A percentile compares a stretch with the other conserved stretches of the same genome.
These are phyloP conservation scores for Corvus cornix DNA, from an alignment of 2,113 vertebrate species.

Conservation along the genomic window DNA sequence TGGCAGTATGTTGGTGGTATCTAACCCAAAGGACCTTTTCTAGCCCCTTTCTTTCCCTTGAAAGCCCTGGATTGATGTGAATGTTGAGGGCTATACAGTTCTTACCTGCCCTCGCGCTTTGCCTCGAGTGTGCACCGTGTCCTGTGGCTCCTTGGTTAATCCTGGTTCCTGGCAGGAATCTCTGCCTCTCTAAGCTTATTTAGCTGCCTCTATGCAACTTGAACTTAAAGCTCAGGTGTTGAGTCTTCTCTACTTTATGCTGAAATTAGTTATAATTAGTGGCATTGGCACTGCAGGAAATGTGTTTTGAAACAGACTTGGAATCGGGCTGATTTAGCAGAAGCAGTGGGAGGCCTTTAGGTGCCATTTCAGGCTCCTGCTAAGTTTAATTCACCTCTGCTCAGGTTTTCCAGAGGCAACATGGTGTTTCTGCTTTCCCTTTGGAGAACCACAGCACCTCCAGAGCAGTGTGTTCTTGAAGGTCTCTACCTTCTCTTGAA, in stretches of 20 bases:
- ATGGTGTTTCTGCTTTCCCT: not conserved
- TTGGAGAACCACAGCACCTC: not conserved
- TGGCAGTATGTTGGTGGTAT: rapidly evolving
- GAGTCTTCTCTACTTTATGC: not conserved
- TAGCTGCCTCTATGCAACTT: not conserved
- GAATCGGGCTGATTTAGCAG: not conserved
- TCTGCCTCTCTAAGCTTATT: not conserved
- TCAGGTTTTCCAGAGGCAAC: not conserved
- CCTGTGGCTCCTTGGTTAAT: not conserved
- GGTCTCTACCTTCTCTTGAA: not conserved
- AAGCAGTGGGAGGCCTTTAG: not conserved
- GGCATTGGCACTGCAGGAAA: not conserved
- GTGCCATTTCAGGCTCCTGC: not conserved
- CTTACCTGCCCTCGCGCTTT: not conserved
- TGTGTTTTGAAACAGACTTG: not conserved
- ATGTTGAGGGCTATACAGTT: not conserved
- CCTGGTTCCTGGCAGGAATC: not conserved
- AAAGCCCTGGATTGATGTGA: not conserved
- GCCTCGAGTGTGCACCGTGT: rapidly evolving
- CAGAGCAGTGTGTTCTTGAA: not conserved
- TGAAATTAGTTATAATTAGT: not conserved
- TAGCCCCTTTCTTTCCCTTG: not conserved
- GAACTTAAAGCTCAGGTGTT: not conserved
- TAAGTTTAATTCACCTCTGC: not conserved
- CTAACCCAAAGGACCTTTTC: not conserved